Evolutionary conservation across 2,113 vertebrate species (phyloP).

Genomic region (Serilophus lunatus): DNA sequence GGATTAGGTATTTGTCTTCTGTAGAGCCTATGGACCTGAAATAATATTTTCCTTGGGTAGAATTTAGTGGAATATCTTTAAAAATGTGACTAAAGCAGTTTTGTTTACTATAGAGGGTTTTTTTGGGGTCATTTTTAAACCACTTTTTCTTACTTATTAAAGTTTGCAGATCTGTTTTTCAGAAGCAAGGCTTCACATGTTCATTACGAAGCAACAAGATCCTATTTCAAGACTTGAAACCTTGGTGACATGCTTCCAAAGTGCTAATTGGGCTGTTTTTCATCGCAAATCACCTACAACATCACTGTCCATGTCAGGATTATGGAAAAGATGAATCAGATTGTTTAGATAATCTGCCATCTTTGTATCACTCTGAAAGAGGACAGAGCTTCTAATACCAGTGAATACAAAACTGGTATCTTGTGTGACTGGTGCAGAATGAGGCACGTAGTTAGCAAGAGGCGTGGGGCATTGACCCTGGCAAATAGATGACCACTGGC

Average conservation of each 20-base stretch:
- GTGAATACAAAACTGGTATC: not conserved
- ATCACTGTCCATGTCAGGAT: not conserved
- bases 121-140: not conserved
- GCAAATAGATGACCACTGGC: not conserved
- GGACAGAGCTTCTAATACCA: not conserved
- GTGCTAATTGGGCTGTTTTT: not conserved
- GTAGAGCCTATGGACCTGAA: not conserved
- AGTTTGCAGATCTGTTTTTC: not conserved
- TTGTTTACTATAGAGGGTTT: not conserved
- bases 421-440: not conserved
- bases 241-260: not conserved
- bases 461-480: not conserved
- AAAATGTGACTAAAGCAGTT: not conserved
- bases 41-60: accelerated
- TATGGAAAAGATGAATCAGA: not conserved
- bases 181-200: not conserved
- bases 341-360: not conserved
- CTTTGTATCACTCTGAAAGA: not conserved
- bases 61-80: not conserved
- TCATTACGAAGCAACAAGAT: not conserved
- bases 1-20: not conserved
- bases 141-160: not conserved
- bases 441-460: not conserved
- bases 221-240: not conserved
- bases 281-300: not conserved